Evolutionary conservation across 2,797 vertebrate species (phyloP), one percentile per base, ranked within the genome.

Genomic region (Typhlichthys eigenmanni): DNA sequence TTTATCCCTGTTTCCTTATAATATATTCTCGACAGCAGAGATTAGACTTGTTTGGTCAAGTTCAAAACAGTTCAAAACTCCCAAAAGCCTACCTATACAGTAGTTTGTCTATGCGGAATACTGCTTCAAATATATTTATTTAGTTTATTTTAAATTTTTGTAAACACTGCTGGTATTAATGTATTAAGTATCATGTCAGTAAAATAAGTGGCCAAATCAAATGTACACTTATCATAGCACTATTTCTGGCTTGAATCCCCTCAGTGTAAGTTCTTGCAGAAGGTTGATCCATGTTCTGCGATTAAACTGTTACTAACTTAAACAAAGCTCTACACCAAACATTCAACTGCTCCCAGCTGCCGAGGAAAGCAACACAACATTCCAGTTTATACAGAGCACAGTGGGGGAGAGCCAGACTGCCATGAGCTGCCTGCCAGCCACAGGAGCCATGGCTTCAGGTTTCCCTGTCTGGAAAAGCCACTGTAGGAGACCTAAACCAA

Each of bases 381-480:
- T 57, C 52, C 55, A 79, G 75, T 70, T 70, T 68, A 66, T 66
- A 72, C 80, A 59, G 64, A 76, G 70, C 75, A 57, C 75, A 71
- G 69, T 47, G 76, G 71, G 69, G 52, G 55, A 56, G 62, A 55
- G 83, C 76, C 84, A 80, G 79, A 78, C 75, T 75, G 76, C 80
- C 78, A 64, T 69, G 73, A 81, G 76, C 74, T 60, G 83, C 65
- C 74, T 82, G 80, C 80, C 83, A 85, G 73, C 72, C 69, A 67
- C 78, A 62, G 80, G 84, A 87, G 85, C 81, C 81, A 1, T 16
- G n/a, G 78, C 76, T 85, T 85, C 81, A 76, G 81, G 74, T 88
- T 86, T 76, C 81, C 76, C 87, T 80, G 73, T 82, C 82, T 90
- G 82, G 87, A 88, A 89, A 84, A 85, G 80, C 76, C 78, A 84